A percentile compares a stretch with the other conserved stretches of the same genome.
Evolutionary conservation across 2,797 vertebrate genomes (phyloP).

Genomic region (Zalophus californianus): DNA sequence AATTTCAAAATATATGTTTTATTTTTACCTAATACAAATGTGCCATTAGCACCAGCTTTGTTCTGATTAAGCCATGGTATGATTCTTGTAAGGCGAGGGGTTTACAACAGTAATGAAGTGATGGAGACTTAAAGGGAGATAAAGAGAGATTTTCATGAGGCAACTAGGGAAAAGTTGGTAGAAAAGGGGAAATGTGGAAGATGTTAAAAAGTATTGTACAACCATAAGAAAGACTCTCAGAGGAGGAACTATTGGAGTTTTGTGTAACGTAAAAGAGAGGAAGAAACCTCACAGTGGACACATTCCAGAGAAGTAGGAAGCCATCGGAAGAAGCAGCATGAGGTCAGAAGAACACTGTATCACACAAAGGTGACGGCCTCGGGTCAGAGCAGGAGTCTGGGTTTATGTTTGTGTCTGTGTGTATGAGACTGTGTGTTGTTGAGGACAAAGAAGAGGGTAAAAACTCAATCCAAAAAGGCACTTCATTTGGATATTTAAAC

Average conservation of each 20-base stretch:
- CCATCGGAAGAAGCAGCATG: background rate
- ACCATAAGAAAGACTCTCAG: background rate
- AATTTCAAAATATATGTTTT: background rate
- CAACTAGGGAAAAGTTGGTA: background rate
- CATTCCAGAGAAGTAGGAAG: background rate
- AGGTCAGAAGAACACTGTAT: background rate
- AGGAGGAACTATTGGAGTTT: background rate
- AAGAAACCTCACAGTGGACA: background rate
- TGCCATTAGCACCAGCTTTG: background rate
- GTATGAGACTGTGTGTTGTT: background rate
- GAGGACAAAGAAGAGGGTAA: background rate
- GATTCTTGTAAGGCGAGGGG: background rate
- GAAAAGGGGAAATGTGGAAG: background rate
- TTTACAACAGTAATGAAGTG: background rate
- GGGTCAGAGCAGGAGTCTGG: background rate
- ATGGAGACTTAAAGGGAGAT: background rate
- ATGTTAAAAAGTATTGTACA: background rate
- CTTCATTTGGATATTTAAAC: background rate
- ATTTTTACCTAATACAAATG: background rate
- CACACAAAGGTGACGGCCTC: background rate
- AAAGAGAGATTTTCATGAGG: background rate
- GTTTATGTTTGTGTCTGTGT: background rate
- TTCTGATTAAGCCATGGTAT: background rate
- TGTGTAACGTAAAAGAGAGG: background rate
- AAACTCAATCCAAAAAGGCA: background rate